Evolutionary conservation across 2,797 vertebrate genomes (phyloP).

Genomic region (Erpetoichthys calabaricus): DNA sequence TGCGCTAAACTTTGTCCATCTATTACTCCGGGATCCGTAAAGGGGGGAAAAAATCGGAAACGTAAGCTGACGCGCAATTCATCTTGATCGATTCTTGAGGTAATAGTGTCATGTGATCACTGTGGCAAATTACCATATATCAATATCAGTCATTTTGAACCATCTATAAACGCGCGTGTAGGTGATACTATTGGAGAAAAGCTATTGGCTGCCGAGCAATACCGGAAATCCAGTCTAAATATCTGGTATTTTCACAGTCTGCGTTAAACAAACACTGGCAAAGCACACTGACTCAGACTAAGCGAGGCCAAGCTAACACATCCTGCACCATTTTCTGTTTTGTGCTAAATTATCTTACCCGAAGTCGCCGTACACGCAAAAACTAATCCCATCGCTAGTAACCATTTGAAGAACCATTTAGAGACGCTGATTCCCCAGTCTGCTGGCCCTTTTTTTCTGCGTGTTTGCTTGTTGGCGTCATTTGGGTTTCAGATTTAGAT

Average conservation of each 20-base stretch:
- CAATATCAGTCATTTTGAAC: slow-evolving; percentile 89
- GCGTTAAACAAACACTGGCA: slow-evolving; percentile 44
- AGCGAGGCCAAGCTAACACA: too few relatives aligned
- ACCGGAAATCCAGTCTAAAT: slow-evolving; percentile 48
- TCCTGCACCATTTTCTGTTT: too few relatives aligned
- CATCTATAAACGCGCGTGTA: slow-evolving; percentile 50
- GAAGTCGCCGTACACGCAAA: too few relatives aligned
- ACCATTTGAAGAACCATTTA: too few relatives aligned
- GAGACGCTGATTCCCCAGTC: too few relatives aligned
- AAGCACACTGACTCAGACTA: too few relatives aligned
- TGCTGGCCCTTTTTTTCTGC: too few relatives aligned
- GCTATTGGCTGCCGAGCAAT: slow-evolving; percentile 52
- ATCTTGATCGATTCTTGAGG: slow-evolving; percentile 99
- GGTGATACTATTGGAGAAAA: slow-evolving; percentile 41
- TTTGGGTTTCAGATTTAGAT: too few relatives aligned
- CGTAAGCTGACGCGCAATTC: slow-evolving; percentile 97
- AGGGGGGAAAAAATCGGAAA: slow-evolving; percentile 89
- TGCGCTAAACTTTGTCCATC: slow-evolving; percentile 93
- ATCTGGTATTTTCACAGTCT: slow-evolving; percentile 29
- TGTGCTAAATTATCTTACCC: too few relatives aligned
- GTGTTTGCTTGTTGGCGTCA: too few relatives aligned
- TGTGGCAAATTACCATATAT: slow-evolving; percentile 97
- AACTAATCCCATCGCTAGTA: too few relatives aligned
- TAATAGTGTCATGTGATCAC: slow-evolving; percentile 99
- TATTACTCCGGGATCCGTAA: slow-evolving; percentile 79